Evolutionary conservation across 2,888 invertebrate genomes (phyloP).

Genomic region (Phaedon cochleariae): DNA sequence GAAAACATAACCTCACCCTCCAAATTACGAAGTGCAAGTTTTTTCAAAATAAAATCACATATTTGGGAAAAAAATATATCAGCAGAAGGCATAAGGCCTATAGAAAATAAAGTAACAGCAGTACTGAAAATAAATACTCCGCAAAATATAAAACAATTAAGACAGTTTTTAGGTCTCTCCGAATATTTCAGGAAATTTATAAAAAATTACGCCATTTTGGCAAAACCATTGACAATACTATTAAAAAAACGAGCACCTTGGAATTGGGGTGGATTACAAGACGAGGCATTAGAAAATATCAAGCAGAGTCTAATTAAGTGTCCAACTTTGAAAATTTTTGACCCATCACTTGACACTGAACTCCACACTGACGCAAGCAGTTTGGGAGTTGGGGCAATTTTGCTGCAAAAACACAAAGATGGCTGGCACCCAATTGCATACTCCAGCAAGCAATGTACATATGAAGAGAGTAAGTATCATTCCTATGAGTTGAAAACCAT

Average conservation of each 20-base stretch:
- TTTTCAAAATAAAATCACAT: slow-evolving; percentile 31
- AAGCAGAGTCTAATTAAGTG: not conserved
- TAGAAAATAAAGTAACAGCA: slow-evolving; percentile 33
- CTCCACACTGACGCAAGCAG: slow-evolving; percentile 38
- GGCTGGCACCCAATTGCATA: slow-evolving; percentile 27
- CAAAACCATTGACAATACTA: slow-evolving; percentile 31
- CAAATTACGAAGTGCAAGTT: slow-evolving; percentile 40
- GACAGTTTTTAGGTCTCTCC: slow-evolving; percentile 40
- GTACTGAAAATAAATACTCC: slow-evolving; percentile 32
- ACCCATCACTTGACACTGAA: slow-evolving; percentile 15
- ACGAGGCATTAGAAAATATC: not conserved
- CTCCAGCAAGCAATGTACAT: slow-evolving; percentile 10
- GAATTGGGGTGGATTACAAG: not conserved
- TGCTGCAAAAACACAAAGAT: slow-evolving; percentile 28
- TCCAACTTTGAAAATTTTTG: not conserved
- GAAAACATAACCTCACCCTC: slow-evolving; percentile 32
- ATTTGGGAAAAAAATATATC: slow-evolving; percentile 41
- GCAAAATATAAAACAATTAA: slow-evolving; percentile 33
- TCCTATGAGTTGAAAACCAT: slow-evolving; percentile 39
- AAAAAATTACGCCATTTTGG: slow-evolving; percentile 32
- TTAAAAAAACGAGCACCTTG: not conserved
- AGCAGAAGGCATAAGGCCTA: slow-evolving; percentile 37
- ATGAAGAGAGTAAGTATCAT: not conserved
- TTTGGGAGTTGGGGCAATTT: slow-evolving; percentile 31
- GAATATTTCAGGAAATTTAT: slow-evolving; percentile 40